Base-by-base conservation (phyloP, 2,797 vertebrate species). In the Helicolenus hilgendorfi region DNA sequence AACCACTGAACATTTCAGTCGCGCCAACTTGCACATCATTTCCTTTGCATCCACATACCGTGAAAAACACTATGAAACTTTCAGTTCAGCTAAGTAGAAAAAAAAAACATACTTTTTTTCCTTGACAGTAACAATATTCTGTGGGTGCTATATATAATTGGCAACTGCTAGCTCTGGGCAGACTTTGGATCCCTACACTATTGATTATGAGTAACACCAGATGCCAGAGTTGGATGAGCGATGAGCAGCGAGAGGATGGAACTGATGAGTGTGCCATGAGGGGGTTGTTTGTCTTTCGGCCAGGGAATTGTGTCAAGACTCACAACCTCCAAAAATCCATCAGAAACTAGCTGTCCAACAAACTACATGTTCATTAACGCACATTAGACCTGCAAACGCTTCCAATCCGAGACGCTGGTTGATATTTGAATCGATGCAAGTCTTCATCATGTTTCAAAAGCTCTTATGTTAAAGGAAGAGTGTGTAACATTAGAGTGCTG, bases 161-260 rank as follows among this genome's bases (percentile, higher is more conserved):
- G 83, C 86, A 83, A 74, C 83, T 72, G 77, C 81, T 92, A 77
- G 84, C 93, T 90, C 64, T 84, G 84, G 92, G 93, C 90, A 81
- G 85, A 88, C 88, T 84, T 92, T 77, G 85, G 83, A 93, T 91
- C 86, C 84, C 84, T 89, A 84, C 88, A 77, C 83, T 92, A 96
- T 94, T 93, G 96, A 97, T 97, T 94, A 88, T 89, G 90, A 94
- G 91, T 87, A 95, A 95, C 92, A 93, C 81, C 91, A 90, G 92
- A 96, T 92, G 94, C 89, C 93, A 94, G 90, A 88, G 88, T 91
- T 91, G 86, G 84, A 95, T 94, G 96, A 96, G 89, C 31, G 88
- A 96, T 92, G 94, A 88, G 95, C 85, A 91, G 85, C 69, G 86
- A 94, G 90, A 94, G 90, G 93, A 94, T 88, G 77, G 77, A 94